phyloP scores from a whole-genome alignment of 2,797 vertebrate genomes.

The Hippopotamyrus pictus region DNA sequence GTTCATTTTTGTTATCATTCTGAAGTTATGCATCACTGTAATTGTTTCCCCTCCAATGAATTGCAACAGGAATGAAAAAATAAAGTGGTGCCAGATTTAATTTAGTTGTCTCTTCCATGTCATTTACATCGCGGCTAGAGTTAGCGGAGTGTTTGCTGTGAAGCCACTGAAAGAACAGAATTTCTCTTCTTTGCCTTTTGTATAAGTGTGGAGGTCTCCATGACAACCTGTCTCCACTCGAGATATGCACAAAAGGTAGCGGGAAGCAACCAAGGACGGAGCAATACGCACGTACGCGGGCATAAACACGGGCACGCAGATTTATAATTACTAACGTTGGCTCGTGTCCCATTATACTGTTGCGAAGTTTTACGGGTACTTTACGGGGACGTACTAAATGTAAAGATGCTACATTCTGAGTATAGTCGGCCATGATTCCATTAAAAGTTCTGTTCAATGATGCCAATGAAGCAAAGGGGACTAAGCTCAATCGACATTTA shows the following conservation, averaged over 20 bases:
- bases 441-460: not conserved
- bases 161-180: constrained; percentile 14
- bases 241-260: constrained; percentile 23
- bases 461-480: not conserved
- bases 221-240: constrained; percentile 27
- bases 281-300: constrained; percentile 4
- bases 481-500: not conserved
- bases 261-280: constrained; percentile 21
- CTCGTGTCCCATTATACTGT: not conserved
- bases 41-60: not conserved
- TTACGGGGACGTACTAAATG: not conserved
- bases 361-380: not conserved
- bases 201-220: constrained; percentile 23
- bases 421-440: not conserved
- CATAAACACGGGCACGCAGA: constrained; percentile 11
- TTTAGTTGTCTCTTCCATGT: not conserved
- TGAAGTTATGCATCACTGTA: not conserved
- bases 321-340: not conserved
- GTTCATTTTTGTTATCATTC: not conserved
- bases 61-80: constrained; percentile 1
- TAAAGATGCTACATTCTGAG: not conserved
- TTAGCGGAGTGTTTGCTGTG: constrained; percentile 2
- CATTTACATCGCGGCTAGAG: not conserved
- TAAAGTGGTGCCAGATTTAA: not conserved
- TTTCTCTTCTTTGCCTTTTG: constrained; percentile 19